These are phyloP conservation scores for Euschistus heros DNA, from an alignment of 1,140 invertebrate genomes.

Conservation along the genomic window DNA sequence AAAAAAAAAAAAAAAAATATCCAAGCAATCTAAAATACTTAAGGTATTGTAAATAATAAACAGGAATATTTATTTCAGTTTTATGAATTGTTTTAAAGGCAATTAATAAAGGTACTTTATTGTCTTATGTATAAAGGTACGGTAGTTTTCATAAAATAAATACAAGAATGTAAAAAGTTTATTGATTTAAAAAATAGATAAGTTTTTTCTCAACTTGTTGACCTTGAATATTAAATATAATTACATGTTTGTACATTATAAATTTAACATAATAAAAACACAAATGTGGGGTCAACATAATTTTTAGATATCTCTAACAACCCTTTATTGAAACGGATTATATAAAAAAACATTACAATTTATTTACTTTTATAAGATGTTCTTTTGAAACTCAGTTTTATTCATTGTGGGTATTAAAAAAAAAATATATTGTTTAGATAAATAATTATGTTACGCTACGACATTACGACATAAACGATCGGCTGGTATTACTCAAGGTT, in stretches of 20 bases:
- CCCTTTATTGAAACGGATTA: background rate
- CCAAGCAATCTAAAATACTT: slow-evolving; percentile 19
- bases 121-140: slow-evolving; percentile 25
- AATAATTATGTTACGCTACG: too few species aligned
- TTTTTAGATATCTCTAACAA: background rate
- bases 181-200: slow-evolving; percentile 16
- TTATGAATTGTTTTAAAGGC: slow-evolving; percentile 12
- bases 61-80: slow-evolving; percentile 23
- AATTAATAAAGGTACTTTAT: slow-evolving; percentile 15
- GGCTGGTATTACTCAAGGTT: too few species aligned
- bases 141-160: slow-evolving; percentile 24
- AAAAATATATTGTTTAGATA: too few species aligned
- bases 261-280: slow-evolving; percentile 22
- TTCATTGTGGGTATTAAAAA: too few species aligned
- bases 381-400: too few species aligned
- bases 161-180: slow-evolving; percentile 19
- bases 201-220: slow-evolving; percentile 22
- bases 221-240: slow-evolving; percentile 16
- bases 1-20: slow-evolving; percentile 16
- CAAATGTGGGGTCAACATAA: slow-evolving; percentile 17
- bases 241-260: slow-evolving; percentile 24
- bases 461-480: too few species aligned
- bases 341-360: too few species aligned
- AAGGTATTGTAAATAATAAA: slow-evolving; percentile 19
- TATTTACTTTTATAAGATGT: too few species aligned